A percentile compares a stretch with the other conserved stretches of the same genome.
phyloP scores from a whole-genome alignment of 2,888 invertebrate species.

The Dicyrtoma fusca region DNA sequence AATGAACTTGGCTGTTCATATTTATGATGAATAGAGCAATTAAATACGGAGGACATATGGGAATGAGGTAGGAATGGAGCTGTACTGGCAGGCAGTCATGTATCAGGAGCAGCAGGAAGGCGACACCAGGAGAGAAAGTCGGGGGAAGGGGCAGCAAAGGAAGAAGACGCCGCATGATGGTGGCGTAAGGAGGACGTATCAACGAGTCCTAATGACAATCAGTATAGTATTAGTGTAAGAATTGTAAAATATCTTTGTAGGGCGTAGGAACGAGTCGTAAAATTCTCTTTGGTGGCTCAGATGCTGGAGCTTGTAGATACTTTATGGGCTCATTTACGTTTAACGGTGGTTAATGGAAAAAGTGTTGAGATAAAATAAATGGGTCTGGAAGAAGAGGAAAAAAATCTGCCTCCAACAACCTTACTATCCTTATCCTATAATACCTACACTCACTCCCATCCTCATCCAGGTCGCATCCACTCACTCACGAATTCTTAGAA shows the following conservation, averaged over 20 bases:
- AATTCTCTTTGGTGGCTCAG: conserved; percentile 23
- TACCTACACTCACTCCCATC: too few relatives aligned
- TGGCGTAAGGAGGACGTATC: conserved; percentile 6
- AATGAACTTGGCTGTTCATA: conserved; percentile 25
- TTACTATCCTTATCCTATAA: too few relatives aligned
- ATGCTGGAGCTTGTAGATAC: conserved; percentile 33
- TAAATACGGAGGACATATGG: conserved; percentile 17
- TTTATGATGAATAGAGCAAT: conserved; percentile 33
- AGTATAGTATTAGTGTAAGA: conserved; percentile 19
- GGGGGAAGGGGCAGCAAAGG: conserved; percentile 1
- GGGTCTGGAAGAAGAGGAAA: conserved; percentile 24
- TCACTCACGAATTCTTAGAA: too few relatives aligned
- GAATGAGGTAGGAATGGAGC: neutral
- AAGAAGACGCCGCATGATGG: neutral
- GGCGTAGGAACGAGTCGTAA: conserved; percentile 34
- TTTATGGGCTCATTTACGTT: conserved; percentile 42
- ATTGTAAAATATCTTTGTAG: too few relatives aligned
- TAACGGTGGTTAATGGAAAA: conserved; percentile 44
- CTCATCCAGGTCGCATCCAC: too few relatives aligned
- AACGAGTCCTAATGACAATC: conserved; percentile 25
- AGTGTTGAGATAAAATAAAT: conserved; percentile 44
- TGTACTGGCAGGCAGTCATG: too few relatives aligned
- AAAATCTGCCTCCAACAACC: too few relatives aligned
- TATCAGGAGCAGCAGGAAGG: neutral
- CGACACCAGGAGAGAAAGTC: neutral